phyloP scores from a whole-genome alignment of 2,888 invertebrate species.

The Urechis unicinctus region DNA sequence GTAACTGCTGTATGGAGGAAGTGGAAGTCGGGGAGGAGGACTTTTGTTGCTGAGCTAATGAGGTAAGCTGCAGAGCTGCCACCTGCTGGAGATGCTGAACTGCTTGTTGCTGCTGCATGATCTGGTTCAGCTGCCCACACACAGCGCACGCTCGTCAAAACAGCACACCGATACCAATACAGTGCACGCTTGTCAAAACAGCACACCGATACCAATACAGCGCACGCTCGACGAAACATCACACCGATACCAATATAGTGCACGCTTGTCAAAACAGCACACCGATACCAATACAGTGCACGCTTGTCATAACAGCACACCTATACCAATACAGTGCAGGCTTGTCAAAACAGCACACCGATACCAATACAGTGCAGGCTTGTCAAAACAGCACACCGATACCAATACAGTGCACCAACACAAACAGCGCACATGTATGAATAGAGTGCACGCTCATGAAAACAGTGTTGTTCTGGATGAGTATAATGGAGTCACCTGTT shows the following conservation, averaged over 20 bases:
- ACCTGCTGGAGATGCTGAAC: neutral
- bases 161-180: neutral
- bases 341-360: no score
- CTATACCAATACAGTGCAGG: no score
- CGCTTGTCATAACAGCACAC: no score
- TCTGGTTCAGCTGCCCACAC: neutral
- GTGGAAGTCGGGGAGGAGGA: no score
- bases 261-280: neutral
- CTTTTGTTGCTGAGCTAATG: no score
- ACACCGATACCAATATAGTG: neutral
- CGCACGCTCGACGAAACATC: no score
- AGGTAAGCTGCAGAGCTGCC: no score
- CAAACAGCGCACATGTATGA: neutral
- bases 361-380: neutral
- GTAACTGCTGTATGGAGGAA: no score
- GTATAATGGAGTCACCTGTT: slow-evolving; percentile 4
- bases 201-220: no score
- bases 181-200: neutral
- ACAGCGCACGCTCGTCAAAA: neutral
- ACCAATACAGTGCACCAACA: neutral
- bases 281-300: no score
- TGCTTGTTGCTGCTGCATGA: neutral
- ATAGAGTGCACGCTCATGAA: neutral
- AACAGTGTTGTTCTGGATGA: no score
- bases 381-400: neutral